phyloP scores from a whole-genome alignment of 1,140 invertebrate genomes.

The Ostrea edulis region DNA sequence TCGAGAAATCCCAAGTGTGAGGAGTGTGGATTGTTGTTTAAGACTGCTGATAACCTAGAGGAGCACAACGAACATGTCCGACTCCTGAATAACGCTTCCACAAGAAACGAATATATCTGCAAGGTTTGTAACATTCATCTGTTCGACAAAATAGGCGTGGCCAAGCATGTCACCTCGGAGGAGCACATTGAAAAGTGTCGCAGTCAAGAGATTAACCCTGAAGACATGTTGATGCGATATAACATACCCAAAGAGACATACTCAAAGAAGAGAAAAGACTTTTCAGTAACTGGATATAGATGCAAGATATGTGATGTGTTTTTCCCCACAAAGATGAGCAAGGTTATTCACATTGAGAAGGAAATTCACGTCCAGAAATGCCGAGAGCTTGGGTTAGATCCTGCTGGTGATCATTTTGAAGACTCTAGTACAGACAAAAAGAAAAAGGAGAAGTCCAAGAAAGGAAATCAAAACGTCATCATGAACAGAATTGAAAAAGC shows the following conservation, averaged over 20 bases:
- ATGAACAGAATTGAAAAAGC: not conserved
- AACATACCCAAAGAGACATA: not conserved
- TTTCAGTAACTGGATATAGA: not conserved
- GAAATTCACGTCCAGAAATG: not conserved
- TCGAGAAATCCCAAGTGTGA: not conserved
- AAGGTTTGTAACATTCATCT: conserved; percentile 5
- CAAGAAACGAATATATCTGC: not conserved
- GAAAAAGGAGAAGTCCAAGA: not conserved
- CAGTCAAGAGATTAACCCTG: not conserved
- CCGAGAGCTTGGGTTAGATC: not conserved
- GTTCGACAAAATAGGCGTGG: not conserved
- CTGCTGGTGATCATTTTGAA: conserved; percentile 20
- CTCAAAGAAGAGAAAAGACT: not conserved
- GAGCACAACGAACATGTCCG: not conserved
- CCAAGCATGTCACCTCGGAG: not conserved
- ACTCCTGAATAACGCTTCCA: not conserved
- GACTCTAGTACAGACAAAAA: not conserved
- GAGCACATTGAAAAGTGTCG: not conserved
- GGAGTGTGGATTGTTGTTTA: conserved; percentile 1
- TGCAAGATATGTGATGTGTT: not conserved
- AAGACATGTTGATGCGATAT: not conserved
- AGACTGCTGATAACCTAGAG: not conserved
- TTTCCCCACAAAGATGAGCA: not conserved
- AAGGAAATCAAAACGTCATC: not conserved
- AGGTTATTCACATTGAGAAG: not conserved